A percentile compares a stretch with the other conserved stretches of the same genome.
phyloP scores from a whole-genome alignment of 2,797 vertebrate genomes.

The Anguilla pacifica region DNA sequence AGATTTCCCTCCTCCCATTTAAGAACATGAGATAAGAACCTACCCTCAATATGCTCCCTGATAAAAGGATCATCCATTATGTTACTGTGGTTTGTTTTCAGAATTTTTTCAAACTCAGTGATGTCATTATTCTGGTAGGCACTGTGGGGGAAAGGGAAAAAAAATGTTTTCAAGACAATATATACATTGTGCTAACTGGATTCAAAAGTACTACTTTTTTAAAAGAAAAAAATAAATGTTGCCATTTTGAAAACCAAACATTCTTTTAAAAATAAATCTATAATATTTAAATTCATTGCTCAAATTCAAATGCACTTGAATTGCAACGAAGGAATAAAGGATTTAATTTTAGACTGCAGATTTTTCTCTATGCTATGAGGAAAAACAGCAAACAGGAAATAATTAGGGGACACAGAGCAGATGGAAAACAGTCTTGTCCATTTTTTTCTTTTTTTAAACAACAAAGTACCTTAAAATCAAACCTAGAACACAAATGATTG shows the following conservation, averaged over 20 bases:
- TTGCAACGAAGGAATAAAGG: slow-evolving; percentile 34
- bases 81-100: slow-evolving; percentile 99
- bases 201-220: slow-evolving; percentile 40
- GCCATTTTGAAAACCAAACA: slow-evolving; percentile 44
- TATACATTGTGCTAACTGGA: slow-evolving; percentile 53
- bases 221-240: slow-evolving; percentile 47
- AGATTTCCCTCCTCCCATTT: not conserved
- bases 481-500: not conserved
- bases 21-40: slow-evolving; percentile 44
- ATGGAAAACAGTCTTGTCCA: not conserved
- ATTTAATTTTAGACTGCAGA: not conserved
- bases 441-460: not conserved
- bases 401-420: not conserved
- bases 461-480: not conserved
- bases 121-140: slow-evolving; percentile 99
- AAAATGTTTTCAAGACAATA: slow-evolving; percentile 26
- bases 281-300: slow-evolving; percentile 45
- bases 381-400: not conserved
- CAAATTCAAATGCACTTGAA: slow-evolving; percentile 28
- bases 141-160: slow-evolving; percentile 69
- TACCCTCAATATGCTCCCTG: slow-evolving; percentile 99
- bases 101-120: slow-evolving; percentile 99
- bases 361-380: not conserved
- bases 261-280: slow-evolving; percentile 37
- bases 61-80: slow-evolving; percentile 99